phyloP scores from a whole-genome alignment of 1,140 invertebrate species.

The Carcinoscorpius rotundicauda region DNA sequence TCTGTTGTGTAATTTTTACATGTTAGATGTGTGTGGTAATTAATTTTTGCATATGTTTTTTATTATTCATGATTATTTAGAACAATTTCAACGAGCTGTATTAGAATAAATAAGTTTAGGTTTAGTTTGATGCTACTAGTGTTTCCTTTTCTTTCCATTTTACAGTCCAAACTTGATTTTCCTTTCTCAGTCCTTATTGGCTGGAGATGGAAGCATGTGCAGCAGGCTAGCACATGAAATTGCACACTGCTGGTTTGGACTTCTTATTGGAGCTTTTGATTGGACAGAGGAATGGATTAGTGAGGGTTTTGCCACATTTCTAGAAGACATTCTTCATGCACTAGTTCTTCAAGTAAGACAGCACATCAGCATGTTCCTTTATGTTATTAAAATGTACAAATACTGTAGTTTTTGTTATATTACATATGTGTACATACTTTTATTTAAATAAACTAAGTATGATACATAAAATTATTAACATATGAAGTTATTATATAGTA shows the following conservation, averaged over 20 bases:
- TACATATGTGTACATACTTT: background rate
- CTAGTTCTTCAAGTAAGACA: slow-evolving; percentile 3
- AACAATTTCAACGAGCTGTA: too few species aligned
- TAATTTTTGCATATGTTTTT: too few species aligned
- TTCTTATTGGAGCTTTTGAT: slow-evolving; percentile 78
- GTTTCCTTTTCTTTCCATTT: slow-evolving; percentile 5
- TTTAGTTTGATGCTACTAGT: too few species aligned
- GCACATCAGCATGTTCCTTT: background rate
- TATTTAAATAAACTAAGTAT: background rate
- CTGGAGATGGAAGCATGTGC: slow-evolving; percentile 28
- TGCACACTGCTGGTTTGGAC: slow-evolving; percentile 63
- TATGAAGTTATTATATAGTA: background rate
- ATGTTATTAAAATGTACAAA: background rate
- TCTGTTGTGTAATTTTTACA: too few species aligned
- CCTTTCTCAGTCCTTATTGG: slow-evolving; percentile 33
- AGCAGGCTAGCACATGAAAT: slow-evolving; percentile 57
- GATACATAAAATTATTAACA: background rate
- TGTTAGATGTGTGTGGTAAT: too few species aligned
- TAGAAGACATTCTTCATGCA: slow-evolving; percentile 39
- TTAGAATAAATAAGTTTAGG: too few species aligned
- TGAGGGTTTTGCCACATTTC: slow-evolving; percentile 78
- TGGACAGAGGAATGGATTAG: slow-evolving; percentile 69
- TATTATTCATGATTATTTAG: too few species aligned
- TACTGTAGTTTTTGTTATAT: background rate
- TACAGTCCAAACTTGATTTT: slow-evolving; percentile 35